Evolutionary conservation across 2,888 invertebrate genomes (phyloP), one percentile per base, ranked within the genome.

Genomic region (Cantharis lateralis): DNA sequence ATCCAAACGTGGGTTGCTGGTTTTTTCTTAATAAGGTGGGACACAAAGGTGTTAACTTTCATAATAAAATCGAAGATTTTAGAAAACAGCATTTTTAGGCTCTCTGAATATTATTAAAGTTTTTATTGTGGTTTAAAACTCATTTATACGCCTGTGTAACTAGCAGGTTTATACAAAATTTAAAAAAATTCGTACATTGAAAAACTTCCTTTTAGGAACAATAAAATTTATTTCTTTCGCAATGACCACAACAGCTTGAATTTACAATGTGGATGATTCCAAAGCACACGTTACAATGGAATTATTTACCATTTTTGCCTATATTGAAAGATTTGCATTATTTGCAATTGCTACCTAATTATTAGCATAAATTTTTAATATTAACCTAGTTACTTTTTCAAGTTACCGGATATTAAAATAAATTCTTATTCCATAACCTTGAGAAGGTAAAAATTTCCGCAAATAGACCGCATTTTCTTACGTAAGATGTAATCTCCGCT

Each of bases 371-470:
- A 70, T 72, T 76, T 73, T 48, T 48, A 48, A n/a, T 24, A 71
- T 68, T 74, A 76, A 76, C 76, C 76, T 73, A 69, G 11, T 66
- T 66, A 10, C 24, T 66, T 66, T 66, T 66, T 66, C 18, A 20
- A 28, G 66, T 61, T 74, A 74, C 74, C 70, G 74, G 74, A 70
- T 74, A 74, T 74, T 74, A 64, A 72, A 75, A 71, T 71, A 68
- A 75, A 75, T 71, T 75, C 71, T 66, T 32, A 68, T 61, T 71
- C 9, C 48, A 68, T 77, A 81, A 79, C 81, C 81, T 81, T 81
- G 81, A 76, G 74, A 62, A 74, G 76, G 78, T 79, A 80, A 81
- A 81, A 81, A 81, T 80, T 78, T 79, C 80, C 78, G 80, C 76
- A 75, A 80, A 79, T 79, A 80, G 81, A 81, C 79, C 81, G 81